These are phyloP conservation scores for Ceratitis capitata DNA, from an alignment of 1,140 invertebrate species.

Conservation along the genomic window DNA sequence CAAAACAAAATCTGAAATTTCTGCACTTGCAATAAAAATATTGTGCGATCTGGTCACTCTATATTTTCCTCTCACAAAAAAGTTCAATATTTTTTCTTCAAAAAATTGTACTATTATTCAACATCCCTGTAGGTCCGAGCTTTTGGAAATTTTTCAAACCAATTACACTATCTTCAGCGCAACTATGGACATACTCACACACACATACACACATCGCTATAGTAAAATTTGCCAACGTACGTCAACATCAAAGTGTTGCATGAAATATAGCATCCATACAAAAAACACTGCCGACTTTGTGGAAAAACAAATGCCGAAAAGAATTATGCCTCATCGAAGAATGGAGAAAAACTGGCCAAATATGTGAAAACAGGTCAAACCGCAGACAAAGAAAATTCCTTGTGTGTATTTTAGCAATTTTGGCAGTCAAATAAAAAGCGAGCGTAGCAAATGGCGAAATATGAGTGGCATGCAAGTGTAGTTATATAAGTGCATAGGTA, in stretches of 20 bases:
- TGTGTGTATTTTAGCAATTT: not conserved
- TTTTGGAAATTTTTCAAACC: too few relatives aligned
- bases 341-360: not conserved
- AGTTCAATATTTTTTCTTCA: too few relatives aligned
- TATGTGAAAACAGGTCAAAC: conserved; percentile 15
- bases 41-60: too few relatives aligned
- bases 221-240: too few relatives aligned
- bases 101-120: too few relatives aligned
- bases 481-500: not conserved
- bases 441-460: not conserved
- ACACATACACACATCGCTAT: too few relatives aligned
- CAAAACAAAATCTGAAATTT: too few relatives aligned
- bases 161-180: too few relatives aligned
- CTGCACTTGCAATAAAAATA: too few relatives aligned
- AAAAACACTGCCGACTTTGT: not conserved
- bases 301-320: not conserved
- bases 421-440: not conserved
- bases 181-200: too few relatives aligned
- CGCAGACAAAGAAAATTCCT: conserved; percentile 18
- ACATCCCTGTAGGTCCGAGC: too few relatives aligned
- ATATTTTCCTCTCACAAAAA: too few relatives aligned
- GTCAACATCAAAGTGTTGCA: not conserved
- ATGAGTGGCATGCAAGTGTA: not conserved
- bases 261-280: not conserved
- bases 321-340: not conserved